Conservation (phyloP, 2,797 vertebrate genomes). For the Phoebastria nigripes region DNA sequence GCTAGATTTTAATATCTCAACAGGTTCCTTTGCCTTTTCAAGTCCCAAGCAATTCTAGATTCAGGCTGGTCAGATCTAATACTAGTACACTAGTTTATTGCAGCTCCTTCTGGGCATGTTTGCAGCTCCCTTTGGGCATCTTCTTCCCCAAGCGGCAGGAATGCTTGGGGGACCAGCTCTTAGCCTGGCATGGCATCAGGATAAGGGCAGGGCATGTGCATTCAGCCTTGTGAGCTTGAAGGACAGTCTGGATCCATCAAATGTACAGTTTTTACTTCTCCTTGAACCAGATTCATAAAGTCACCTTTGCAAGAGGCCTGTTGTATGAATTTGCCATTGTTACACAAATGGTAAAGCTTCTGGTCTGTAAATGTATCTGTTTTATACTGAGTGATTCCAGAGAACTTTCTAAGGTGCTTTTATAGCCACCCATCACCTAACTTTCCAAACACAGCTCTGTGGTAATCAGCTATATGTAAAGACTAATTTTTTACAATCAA, state of each 20-base stretch:
- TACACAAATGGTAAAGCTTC: background rate
- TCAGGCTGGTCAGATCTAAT: background rate
- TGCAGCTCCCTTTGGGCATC: background rate
- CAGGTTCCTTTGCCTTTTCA: background rate
- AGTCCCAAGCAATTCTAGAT: background rate
- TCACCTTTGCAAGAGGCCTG: background rate
- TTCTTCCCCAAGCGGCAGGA: background rate
- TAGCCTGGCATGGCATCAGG: background rate
- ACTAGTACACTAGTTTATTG: background rate
- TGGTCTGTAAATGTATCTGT: background rate
- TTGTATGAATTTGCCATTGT: background rate
- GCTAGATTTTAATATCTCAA: background rate
- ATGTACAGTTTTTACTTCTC: background rate
- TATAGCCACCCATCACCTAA: rapidly evolving
- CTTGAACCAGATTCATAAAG: background rate
- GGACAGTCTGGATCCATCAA: background rate
- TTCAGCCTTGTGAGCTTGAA: background rate
- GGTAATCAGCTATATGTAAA: background rate
- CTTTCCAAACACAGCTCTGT: background rate
- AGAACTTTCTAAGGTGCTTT: background rate
- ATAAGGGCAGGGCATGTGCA: background rate
- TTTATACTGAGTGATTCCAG: background rate
- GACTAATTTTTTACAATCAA: background rate
- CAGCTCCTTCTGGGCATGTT: background rate
- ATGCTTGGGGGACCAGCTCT: background rate